These are phyloP conservation scores for Enteromius unitaeniatus DNA, from an alignment of 2,797 vertebrate species.

Conservation along the genomic window DNA sequence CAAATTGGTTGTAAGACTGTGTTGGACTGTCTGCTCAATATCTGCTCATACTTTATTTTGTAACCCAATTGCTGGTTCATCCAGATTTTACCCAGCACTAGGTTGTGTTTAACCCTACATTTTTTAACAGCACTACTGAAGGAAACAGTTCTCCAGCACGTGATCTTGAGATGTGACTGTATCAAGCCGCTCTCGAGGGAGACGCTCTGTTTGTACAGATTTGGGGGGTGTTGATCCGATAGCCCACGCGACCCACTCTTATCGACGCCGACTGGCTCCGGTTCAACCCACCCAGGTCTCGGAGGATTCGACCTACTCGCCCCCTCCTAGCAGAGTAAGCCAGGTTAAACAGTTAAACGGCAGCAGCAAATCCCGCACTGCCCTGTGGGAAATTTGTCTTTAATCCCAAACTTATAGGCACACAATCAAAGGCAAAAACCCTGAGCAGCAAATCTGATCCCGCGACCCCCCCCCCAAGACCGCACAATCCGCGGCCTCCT, in stretches of 20 bases:
- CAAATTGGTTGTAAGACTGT: no score
- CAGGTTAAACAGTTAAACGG: constrained; percentile 99
- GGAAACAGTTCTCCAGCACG: background rate
- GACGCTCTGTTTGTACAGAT: constrained; percentile 48
- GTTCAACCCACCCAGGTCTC: constrained; percentile 88
- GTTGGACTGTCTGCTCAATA: no score
- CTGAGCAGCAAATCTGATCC: constrained; percentile 98
- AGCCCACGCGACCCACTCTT: constrained; percentile 70
- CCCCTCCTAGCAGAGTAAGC: constrained; percentile 89
- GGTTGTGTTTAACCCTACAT: no score
- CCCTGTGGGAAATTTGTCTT: constrained; percentile 99
- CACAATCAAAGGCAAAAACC: constrained; percentile 99
- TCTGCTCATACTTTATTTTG: no score
- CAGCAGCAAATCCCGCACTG: constrained; percentile 97
- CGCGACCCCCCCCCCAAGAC: constrained; percentile 73
- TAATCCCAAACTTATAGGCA: constrained; percentile 99
- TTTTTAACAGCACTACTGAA: background rate
- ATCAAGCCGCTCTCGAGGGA: constrained; percentile 13
- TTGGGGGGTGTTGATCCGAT: constrained; percentile 58
- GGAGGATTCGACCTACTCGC: constrained; percentile 89
- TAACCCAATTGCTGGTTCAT: no score
- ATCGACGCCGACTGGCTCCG: constrained; percentile 78
- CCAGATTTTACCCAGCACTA: no score
- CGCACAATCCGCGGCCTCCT: constrained; percentile 91
- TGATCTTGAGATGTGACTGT: background rate